phyloP scores from a whole-genome alignment of 2,888 invertebrate species.

The Therioaphis trifolii region DNA sequence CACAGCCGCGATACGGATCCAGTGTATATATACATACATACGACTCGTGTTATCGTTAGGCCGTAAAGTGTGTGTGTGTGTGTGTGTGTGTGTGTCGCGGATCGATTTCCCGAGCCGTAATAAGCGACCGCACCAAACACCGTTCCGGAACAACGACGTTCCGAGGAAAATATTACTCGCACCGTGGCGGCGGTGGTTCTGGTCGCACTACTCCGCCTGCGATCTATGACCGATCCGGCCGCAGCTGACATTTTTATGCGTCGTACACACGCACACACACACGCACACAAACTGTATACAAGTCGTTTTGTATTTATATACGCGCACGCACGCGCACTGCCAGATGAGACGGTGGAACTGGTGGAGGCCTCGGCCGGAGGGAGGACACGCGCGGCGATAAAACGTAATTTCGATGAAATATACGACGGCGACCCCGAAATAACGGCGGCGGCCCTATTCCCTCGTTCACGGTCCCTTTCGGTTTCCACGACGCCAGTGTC shows the following conservation, averaged over 20 bases:
- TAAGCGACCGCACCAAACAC: conserved; percentile 30
- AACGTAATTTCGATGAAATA: conserved; percentile 54
- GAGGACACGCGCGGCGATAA: neutral
- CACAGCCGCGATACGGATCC: too few species aligned
- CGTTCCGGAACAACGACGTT: conserved; percentile 44
- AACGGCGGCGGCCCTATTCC: neutral
- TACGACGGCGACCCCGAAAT: conserved; percentile 26
- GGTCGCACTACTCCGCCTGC: neutral
- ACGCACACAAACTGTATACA: neutral
- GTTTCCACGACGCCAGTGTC: neutral
- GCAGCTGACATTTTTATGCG: neutral
- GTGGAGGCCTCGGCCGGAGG: neutral
- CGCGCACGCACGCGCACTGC: neutral
- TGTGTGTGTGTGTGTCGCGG: neutral
- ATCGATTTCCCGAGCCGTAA: conserved; percentile 40
- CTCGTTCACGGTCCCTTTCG: neutral
- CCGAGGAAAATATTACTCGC: neutral
- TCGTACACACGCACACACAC: neutral
- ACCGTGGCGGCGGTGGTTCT: neutral
- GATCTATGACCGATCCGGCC: neutral
- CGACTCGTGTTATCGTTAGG: neutral
- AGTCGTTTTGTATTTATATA: neutral
- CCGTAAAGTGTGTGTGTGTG: neutral
- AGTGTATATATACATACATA: too few species aligned
- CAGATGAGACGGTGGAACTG: neutral